Percentiles rank a stretch among this genome's conserved stretches.
phyloP scores from a whole-genome alignment of 2,797 vertebrate genomes.

The Malurus splendens region DNA sequence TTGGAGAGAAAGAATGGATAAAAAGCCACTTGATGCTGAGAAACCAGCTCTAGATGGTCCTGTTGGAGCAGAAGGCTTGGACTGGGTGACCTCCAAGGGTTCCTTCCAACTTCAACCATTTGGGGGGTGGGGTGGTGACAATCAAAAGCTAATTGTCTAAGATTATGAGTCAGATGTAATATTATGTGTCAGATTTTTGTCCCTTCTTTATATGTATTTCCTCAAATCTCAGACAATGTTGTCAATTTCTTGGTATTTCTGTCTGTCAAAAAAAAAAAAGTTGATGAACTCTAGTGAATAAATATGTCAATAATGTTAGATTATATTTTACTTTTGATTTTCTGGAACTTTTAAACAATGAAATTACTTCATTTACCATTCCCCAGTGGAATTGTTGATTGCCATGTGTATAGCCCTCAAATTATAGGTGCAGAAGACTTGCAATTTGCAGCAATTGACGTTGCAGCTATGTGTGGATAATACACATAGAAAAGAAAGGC shows the following conservation, averaged over 20 bases:
- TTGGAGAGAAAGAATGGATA: not conserved
- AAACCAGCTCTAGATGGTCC: not conserved
- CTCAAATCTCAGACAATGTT: not conserved
- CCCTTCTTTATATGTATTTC: not conserved
- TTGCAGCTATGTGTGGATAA: not conserved
- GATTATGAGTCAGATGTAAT: not conserved
- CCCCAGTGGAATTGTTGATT: not conserved
- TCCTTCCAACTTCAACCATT: not conserved
- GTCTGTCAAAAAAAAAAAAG: not conserved
- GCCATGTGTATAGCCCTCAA: not conserved
- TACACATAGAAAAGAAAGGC: not conserved
- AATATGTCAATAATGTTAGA: not conserved
- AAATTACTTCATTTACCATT: not conserved
- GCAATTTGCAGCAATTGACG: not conserved
- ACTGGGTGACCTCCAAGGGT: fast-evolving
- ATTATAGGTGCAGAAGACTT: not conserved
- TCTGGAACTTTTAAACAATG: not conserved
- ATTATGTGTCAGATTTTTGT: not conserved
- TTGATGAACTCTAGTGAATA: not conserved
- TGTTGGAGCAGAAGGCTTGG: not conserved
- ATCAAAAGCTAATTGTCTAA: not conserved
- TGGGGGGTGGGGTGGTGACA: fast-evolving
- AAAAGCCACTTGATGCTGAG: not conserved
- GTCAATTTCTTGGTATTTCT: not conserved
- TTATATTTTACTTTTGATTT: not conserved